Base-by-base conservation (phyloP, 2,888 invertebrate species). In the Phalera bucephala region DNA sequence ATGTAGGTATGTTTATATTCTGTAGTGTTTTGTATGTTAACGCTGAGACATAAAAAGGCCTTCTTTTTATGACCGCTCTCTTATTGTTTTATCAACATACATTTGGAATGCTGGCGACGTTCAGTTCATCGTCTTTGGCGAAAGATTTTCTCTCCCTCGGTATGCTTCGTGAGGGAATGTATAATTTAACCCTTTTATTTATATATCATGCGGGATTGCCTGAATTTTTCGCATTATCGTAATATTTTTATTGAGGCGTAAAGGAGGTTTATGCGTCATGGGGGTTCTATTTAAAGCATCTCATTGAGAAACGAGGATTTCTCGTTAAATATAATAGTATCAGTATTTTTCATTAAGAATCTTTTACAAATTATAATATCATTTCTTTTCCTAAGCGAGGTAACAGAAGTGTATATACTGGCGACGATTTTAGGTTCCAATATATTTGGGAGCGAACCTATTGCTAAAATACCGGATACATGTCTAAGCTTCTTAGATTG, bases 41-140 rank as follows among this genome's bases (percentile, higher is more conserved):
- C 56, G 56, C 49, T 17, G 37, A 39, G 36, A 46, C 42, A 45
- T 49, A 44, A 45, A 52, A 47, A 45, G 37, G 33, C 42, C 44
- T 42, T 34, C 12, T 44, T 50, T 57, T 56, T 56, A 58, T 40
- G 44, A 32, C 28, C 34, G 42, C 39, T 31, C 49, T 33, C 56
- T 61, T 61, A 61, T 61, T 59, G 60, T 59, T 59, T 52, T 49
- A 54, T 54, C 60, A 49, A 43, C 56, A 52, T 59, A 59, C 38
- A 44, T 52, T 56, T 38, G 37, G 40, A 29, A 49, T 52, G 48
- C 49, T 38, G 19, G 31, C 23, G 44, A 25, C 48, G 48, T 27
- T 10, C 27, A 31, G 33, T 36, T 47, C 53, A 45, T 36, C 33
- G 42, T 31, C 38, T 51, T 32, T 25, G n/a, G 17, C 29, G 11